Base-by-base conservation (phyloP, 1,140 invertebrate genomes). In the Saccostrea glomerata region DNA sequence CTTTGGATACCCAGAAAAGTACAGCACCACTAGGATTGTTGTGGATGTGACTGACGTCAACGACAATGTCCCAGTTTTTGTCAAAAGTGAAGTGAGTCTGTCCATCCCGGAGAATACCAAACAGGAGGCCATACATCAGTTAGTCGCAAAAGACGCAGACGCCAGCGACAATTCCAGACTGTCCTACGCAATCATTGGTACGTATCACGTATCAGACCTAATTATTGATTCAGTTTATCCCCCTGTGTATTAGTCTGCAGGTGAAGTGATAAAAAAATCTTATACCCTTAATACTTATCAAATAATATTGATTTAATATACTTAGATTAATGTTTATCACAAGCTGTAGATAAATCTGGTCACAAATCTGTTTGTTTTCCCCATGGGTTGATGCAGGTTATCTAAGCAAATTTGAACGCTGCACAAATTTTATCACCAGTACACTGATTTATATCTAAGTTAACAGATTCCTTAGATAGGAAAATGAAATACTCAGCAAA, bases 141-240 rank as follows among this genome's bases (percentile, higher is more conserved):
- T 93, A 66, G 87, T 90, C 0, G 98, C 98, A 0, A 97, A 96
- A 82, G 98, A 99, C 94, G 96, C 96, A 5, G 98, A 99, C 94
- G 96, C 97, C 91, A 97, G 97, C 13, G 95, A 96, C 13, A 98
- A 99, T 94, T 97, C 97, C 2, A 96, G 97, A 91, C 96, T 99
- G 70, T 95, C 98, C 40, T 99, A 99, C 94, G 98, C 98, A 91
- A 99, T 99, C 88, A 97, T 98, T 12, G 98, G 99, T 94, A 98
- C 25, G 25, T 30, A 77, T 25, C 23, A 25, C 47, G 54, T 15
- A 25, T 55, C 54, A 84, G n/a, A 56, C 47, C 9, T 1, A 56
- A 7, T 58, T 58, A 84, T 54, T 84, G 83, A 84, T 84, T 56
- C 9, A 36, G 11, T 30, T 36, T 77, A 77, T 77, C 70, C 30